Percentiles rank a stretch among this genome's conserved stretches.
phyloP scores from a whole-genome alignment of 1,140 invertebrate genomes.

The Gryllus bimaculatus region DNA sequence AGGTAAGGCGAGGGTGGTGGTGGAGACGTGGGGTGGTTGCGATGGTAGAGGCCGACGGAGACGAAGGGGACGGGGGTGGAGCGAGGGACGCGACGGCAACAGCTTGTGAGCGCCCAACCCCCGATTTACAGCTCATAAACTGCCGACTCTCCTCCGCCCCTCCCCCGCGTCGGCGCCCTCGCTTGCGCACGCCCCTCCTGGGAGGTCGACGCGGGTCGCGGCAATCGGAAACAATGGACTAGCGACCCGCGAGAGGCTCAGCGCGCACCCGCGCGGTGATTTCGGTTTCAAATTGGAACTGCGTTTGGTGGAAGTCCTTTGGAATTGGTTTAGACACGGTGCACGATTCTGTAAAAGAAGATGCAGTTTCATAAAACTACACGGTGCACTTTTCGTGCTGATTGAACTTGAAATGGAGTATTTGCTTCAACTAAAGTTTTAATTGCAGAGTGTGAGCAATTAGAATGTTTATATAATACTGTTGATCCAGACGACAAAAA shows the following conservation, averaged over 20 bases:
- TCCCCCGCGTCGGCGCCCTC: too few relatives aligned
- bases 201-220: not conserved
- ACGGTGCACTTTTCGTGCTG: too few relatives aligned
- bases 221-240: not conserved
- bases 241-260: not conserved
- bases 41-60: not conserved
- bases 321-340: too few relatives aligned
- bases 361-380: too few relatives aligned
- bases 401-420: too few relatives aligned
- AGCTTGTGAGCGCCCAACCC: not conserved
- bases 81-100: not conserved
- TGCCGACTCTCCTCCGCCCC: not conserved
- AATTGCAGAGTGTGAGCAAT: too few relatives aligned
- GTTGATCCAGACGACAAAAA: too few relatives aligned
- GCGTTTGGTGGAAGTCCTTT: not conserved
- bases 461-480: too few relatives aligned
- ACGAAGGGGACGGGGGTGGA: not conserved
- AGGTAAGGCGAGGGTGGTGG: not conserved
- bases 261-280: not conserved
- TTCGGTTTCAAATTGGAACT: not conserved
- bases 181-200: not conserved
- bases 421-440: too few relatives aligned
- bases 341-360: too few relatives aligned
- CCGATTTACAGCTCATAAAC: not conserved
- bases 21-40: too few relatives aligned